A percentile compares a stretch with the other conserved stretches of the same genome.
phyloP scores from a whole-genome alignment of 1,140 invertebrate genomes.

The Zaprionus kolodkinae region DNA sequence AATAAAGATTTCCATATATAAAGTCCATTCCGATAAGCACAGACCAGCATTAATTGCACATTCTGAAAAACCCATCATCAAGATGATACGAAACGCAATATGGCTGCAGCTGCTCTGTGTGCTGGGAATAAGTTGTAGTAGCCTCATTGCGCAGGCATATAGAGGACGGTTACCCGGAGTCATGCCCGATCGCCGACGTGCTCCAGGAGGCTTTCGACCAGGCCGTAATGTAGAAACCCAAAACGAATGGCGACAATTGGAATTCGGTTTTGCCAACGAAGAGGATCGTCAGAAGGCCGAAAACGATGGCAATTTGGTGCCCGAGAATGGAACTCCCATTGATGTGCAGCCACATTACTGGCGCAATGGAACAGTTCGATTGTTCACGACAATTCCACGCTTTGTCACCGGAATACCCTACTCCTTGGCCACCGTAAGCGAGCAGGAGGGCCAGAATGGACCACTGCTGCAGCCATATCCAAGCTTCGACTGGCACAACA shows the following conservation, averaged over 20 bases:
- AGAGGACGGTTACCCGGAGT: background rate
- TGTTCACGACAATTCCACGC: slow-evolving; percentile 90
- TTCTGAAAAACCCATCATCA: slow-evolving; percentile 9
- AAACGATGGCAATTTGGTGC: slow-evolving; percentile 85
- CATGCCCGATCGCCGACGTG: background rate
- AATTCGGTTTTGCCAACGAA: slow-evolving; percentile 87
- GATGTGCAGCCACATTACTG: slow-evolving; percentile 86
- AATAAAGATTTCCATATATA: background rate
- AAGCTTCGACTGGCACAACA: slow-evolving; percentile 85
- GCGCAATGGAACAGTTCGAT: slow-evolving; percentile 72
- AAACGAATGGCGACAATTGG: slow-evolving; percentile 86
- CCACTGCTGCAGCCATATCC: slow-evolving; percentile 85
- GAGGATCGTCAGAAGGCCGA: slow-evolving; percentile 85
- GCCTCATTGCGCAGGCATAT: slow-evolving; percentile 17
- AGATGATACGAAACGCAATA: slow-evolving; percentile 10
- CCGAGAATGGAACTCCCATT: slow-evolving; percentile 88
- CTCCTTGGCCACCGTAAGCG: slow-evolving; percentile 87
- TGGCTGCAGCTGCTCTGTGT: background rate
- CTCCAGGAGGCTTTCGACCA: background rate
- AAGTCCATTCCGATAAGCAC: slow-evolving; percentile 17
- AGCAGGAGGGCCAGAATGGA: slow-evolving; percentile 61
- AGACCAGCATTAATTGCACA: slow-evolving; percentile 3
- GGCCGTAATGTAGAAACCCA: slow-evolving; percentile 50
- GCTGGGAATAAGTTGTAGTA: background rate
- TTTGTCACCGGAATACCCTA: slow-evolving; percentile 89